Conservation (phyloP, 2,113 vertebrate species). For the Anhinga rufa region DNA sequence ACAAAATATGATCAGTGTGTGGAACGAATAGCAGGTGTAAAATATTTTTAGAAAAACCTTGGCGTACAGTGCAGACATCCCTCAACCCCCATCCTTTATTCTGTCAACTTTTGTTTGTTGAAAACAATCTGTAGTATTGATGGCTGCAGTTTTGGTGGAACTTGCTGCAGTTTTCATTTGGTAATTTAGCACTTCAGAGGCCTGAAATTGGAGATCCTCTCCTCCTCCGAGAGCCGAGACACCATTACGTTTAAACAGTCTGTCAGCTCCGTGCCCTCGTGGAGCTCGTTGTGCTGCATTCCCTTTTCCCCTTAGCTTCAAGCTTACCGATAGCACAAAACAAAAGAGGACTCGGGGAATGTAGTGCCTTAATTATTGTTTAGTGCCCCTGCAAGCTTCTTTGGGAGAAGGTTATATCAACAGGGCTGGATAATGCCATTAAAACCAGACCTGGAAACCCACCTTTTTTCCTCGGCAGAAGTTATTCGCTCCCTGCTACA, state of each 20-base stretch:
- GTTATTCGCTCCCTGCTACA: neutral
- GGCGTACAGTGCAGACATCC: neutral
- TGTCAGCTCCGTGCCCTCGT: neutral
- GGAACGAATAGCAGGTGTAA: constrained; percentile 65
- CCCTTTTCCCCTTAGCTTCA: neutral
- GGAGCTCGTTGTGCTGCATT: neutral
- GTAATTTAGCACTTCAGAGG: neutral
- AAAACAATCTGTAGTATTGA: neutral
- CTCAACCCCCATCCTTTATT: constrained; percentile 1
- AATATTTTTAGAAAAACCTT: constrained; percentile 76
- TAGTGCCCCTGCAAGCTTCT: neutral
- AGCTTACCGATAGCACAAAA: neutral
- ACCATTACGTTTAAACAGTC: neutral
- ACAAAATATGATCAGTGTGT: constrained; percentile 71
- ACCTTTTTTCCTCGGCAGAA: neutral
- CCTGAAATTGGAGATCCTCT: neutral
- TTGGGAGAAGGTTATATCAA: neutral
- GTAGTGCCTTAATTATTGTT: neutral
- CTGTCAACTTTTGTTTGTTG: neutral
- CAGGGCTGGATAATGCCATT: neutral
- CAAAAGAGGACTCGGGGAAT: neutral
- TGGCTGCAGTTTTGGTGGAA: neutral
- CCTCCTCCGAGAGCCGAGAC: neutral
- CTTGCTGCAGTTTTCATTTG: neutral
- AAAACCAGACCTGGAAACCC: neutral